A percentile compares a stretch with the other conserved stretches of the same genome.
These are phyloP conservation scores for Cataglyphis cursor DNA, from an alignment of 2,888 invertebrate species.

Conservation along the genomic window DNA sequence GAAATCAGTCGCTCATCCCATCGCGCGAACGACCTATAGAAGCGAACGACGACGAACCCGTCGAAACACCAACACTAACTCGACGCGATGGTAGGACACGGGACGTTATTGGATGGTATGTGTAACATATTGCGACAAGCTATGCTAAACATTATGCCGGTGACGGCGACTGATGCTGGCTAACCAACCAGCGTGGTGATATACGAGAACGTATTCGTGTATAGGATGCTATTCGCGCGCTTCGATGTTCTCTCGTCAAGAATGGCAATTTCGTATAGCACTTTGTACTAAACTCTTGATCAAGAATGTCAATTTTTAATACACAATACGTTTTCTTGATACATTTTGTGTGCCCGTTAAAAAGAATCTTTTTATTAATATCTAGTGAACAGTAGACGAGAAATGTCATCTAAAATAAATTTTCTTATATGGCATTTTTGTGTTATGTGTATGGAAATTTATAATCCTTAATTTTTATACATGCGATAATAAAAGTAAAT, in stretches of 20 bases:
- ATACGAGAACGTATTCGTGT: constrained; percentile 70
- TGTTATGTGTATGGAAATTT: neutral
- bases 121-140: constrained; percentile 85
- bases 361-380: constrained; percentile 1
- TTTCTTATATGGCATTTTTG: neutral
- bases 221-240: constrained; percentile 49
- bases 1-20: constrained; percentile 62
- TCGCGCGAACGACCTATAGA: constrained; percentile 61
- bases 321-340: neutral
- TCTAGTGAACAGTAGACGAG: neutral
- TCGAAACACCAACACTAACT: constrained; percentile 70
- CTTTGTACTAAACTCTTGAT: neutral
- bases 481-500: neutral
- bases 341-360: neutral
- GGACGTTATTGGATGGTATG: constrained; percentile 65
- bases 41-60: constrained; percentile 62
- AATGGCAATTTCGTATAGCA: constrained; percentile 29
- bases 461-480: neutral
- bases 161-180: constrained; percentile 81
- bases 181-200: constrained; percentile 77
- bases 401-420: neutral
- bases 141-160: constrained; percentile 84
- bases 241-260: constrained; percentile 57
- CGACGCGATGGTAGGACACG: constrained; percentile 68
- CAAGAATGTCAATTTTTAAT: neutral